phyloP scores from a whole-genome alignment of 1,140 invertebrate genomes.

The Aphelenchoides fujianensis region DNA sequence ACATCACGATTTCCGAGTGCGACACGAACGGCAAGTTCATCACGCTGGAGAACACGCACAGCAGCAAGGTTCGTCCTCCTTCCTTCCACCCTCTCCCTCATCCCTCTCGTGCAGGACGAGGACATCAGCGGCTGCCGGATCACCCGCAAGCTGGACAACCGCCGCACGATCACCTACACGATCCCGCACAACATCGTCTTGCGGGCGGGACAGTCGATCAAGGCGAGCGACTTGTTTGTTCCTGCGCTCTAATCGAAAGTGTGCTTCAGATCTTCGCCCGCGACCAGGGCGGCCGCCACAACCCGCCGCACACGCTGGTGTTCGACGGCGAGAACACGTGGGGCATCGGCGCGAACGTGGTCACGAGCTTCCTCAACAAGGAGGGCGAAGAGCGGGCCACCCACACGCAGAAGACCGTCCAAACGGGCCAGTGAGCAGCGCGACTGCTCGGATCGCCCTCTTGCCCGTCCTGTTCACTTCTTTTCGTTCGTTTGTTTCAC shows the following conservation, averaged over 20 bases:
- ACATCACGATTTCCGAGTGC: constrained; percentile 65
- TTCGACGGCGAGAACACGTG: constrained; percentile 62
- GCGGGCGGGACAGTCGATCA: constrained; percentile 47
- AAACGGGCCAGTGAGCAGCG: constrained; percentile 57
- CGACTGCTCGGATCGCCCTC: too few species aligned
- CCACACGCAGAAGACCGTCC: constrained; percentile 63
- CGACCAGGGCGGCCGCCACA: constrained; percentile 57
- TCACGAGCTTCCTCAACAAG: constrained; percentile 62
- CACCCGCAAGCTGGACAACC: constrained; percentile 58
- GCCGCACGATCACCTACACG: constrained; percentile 61
- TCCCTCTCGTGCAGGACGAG: constrained; percentile 50
- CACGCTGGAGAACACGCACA: constrained; percentile 65
- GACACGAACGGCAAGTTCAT: constrained; percentile 66
- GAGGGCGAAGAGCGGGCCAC: constrained; percentile 64
- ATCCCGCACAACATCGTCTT: constrained; percentile 55
- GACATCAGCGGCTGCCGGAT: constrained; percentile 60
- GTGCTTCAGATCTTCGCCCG: constrained; percentile 55
- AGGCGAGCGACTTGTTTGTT: constrained; percentile 25
- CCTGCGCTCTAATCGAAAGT: neutral
- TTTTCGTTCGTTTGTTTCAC: neutral
- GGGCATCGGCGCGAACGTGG: constrained; percentile 63
- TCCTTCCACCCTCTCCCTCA: neutral
- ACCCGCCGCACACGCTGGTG: constrained; percentile 59
- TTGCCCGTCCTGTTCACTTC: neutral
- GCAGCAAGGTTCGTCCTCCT: constrained; percentile 48